Evolutionary conservation across 2,113 vertebrate species (phyloP).

Genomic region (Albula goreensis): DNA sequence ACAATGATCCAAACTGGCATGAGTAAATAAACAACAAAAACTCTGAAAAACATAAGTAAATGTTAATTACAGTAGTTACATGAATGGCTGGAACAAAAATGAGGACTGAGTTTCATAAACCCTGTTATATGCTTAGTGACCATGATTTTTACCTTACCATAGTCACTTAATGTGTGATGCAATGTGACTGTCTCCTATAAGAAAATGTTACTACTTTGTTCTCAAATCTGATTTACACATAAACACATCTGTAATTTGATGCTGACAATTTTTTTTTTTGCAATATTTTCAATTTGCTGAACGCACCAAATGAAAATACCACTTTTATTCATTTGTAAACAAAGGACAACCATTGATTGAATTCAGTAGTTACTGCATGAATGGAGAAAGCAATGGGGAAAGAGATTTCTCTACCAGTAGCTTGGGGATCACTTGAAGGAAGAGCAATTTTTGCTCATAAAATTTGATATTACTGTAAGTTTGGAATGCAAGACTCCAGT

Average conservation of each 20-base stretch:
- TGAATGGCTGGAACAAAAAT: background rate
- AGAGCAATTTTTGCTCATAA: too few species aligned
- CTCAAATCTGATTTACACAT: background rate
- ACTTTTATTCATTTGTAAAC: background rate
- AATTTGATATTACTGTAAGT: too few species aligned
- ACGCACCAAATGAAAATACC: background rate
- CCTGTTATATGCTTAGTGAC: too few species aligned
- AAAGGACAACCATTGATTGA: too few species aligned
- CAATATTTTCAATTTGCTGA: background rate
- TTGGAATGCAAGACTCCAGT: background rate
- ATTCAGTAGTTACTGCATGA: too few species aligned
- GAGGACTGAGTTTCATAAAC: background rate
- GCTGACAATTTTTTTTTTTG: too few species aligned
- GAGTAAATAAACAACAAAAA: background rate
- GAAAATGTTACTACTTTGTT: background rate
- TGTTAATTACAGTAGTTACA: background rate
- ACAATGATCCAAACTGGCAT: background rate
- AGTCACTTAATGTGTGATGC: background rate
- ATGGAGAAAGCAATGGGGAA: too few species aligned
- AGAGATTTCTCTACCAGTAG: background rate
- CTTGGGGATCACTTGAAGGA: background rate
- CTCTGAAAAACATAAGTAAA: background rate
- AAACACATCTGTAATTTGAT: too few species aligned
- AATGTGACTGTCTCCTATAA: background rate
- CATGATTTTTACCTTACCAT: background rate